Conservation (phyloP, 2,797 vertebrate genomes). For the Peromyscus eremicus region DNA sequence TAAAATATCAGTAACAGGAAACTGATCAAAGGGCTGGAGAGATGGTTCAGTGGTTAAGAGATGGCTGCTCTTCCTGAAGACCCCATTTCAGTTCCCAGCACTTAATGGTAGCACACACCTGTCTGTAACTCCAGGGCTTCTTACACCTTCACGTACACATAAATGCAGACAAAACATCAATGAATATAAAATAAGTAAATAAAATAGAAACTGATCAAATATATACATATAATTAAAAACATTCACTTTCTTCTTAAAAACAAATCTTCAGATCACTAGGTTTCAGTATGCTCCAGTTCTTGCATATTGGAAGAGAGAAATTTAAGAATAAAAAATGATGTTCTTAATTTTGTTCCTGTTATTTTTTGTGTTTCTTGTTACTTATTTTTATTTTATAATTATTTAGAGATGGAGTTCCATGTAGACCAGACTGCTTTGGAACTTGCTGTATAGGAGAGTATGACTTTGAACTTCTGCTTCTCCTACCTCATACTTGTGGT, state of each 20-base stretch:
- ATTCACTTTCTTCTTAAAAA: background rate
- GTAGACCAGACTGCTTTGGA: background rate
- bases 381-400: background rate
- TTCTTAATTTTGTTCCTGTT: background rate
- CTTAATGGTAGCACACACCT: background rate
- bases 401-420: background rate
- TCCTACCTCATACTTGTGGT: background rate
- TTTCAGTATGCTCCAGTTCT: background rate
- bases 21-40: background rate
- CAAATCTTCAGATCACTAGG: background rate
- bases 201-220: background rate
- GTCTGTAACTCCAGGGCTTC: background rate
- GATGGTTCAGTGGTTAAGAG: background rate
- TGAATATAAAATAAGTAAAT: background rate
- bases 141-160: background rate
- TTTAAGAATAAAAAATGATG: background rate
- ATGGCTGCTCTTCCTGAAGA: background rate
- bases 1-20: background rate
- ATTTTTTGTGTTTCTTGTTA: background rate
- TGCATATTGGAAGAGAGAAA: accelerated
- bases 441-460: too few species aligned
- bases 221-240: background rate
- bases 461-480: background rate
- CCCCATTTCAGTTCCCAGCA: background rate
- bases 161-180: background rate